Evolutionary conservation across 2,113 vertebrate species (phyloP).

Genomic region (Spea multiplicata): DNA sequence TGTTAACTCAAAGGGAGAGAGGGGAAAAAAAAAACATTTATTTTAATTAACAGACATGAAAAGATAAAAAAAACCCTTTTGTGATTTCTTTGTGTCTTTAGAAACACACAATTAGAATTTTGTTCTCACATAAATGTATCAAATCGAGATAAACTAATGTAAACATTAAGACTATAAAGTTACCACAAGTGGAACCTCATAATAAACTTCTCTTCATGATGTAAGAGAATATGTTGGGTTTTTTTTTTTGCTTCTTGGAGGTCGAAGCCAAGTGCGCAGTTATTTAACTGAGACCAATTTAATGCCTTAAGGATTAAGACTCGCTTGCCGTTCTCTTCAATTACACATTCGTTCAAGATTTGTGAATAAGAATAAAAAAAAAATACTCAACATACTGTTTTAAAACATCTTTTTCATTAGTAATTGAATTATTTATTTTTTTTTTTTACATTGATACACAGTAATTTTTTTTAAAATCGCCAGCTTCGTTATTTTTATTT

Average conservation of each 20-base stretch:
- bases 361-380: constrained; percentile 63
- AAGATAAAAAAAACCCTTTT: no score
- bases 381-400: no score
- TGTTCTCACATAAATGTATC: constrained; percentile 34
- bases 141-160: constrained; percentile 21
- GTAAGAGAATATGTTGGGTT: neutral
- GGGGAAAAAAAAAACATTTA: no score
- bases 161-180: constrained; percentile 13
- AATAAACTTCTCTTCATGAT: constrained; percentile 8
- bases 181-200: neutral
- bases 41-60: no score
- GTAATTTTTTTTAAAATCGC: constrained; percentile 11
- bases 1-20: no score
- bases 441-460: constrained; percentile 56
- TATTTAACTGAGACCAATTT: constrained; percentile 78
- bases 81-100: no score
- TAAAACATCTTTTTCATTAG: no score
- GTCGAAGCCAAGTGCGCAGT: constrained; percentile 66
- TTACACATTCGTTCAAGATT: no score
- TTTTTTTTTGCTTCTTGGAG: constrained; percentile 60
- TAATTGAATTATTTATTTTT: constrained; percentile 54
- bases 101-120: neutral
- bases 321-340: no score
- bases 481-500: constrained; percentile 12
- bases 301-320: constrained; percentile 76